phyloP scores from a whole-genome alignment of 2,888 invertebrate genomes.

The Siphlonurus alternatus region DNA sequence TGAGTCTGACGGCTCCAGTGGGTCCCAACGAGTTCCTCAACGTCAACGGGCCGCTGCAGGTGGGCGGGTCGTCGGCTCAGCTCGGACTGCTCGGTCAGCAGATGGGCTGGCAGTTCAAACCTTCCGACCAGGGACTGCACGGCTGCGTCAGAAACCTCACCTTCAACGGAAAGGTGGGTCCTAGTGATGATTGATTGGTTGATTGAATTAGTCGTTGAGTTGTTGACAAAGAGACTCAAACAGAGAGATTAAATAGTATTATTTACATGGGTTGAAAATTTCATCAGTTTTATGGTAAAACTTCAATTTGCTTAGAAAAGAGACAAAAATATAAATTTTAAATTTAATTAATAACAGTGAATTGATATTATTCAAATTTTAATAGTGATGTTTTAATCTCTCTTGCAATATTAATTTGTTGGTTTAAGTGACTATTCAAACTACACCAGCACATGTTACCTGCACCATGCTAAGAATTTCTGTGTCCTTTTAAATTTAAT shows the following conservation, averaged over 20 bases:
- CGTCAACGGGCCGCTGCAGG: constrained; percentile 74
- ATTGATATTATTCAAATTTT: no score
- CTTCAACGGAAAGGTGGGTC: constrained; percentile 51
- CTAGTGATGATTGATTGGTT: constrained; percentile 4
- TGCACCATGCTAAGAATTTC: no score
- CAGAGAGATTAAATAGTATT: not conserved
- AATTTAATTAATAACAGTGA: no score
- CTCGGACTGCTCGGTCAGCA: constrained; percentile 40
- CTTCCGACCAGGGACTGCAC: constrained; percentile 52
- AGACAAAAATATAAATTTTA: no score
- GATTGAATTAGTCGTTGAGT: no score
- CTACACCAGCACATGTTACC: no score
- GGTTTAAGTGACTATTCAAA: no score
- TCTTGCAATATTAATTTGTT: no score
- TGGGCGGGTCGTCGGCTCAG: constrained; percentile 58
- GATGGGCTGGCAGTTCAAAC: constrained; percentile 51
- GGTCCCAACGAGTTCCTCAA: constrained; percentile 58
- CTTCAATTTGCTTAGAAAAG: no score
- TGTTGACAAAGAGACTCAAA: not conserved
- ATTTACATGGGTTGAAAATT: not conserved
- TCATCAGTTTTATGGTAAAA: constrained; percentile 8
- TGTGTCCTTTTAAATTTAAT: no score
- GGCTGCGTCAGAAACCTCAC: constrained; percentile 89
- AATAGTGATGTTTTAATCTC: no score
- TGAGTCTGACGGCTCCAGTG: constrained; percentile 49